Evolutionary conservation across 1,140 invertebrate species (phyloP).

Genomic region (Pemphigus obesinymphae): DNA sequence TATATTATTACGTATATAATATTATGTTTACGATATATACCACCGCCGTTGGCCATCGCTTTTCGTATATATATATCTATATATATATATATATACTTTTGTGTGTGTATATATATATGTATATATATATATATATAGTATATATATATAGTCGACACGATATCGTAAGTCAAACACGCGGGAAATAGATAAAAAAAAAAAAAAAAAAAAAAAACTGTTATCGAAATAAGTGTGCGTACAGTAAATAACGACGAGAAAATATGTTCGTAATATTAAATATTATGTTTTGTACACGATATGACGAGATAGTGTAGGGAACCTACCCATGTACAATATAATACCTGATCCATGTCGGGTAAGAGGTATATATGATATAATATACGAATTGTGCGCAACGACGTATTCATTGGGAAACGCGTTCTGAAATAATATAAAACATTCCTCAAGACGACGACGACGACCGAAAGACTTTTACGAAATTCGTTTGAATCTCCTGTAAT

Average conservation of each 20-base stretch:
- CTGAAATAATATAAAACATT: neutral
- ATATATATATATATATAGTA: neutral
- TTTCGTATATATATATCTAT: too few relatives aligned
- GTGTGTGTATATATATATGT: too few relatives aligned
- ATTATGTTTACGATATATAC: neutral
- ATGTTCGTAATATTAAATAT: too few relatives aligned
- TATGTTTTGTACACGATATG: too few relatives aligned
- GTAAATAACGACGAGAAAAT: neutral
- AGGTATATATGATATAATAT: too few relatives aligned
- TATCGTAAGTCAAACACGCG: conserved; percentile 17
- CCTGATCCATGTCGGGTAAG: too few relatives aligned
- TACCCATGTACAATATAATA: too few relatives aligned
- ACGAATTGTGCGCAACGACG: neutral
- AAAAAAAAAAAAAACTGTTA: neutral
- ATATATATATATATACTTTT: neutral
- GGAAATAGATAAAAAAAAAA: too few relatives aligned
- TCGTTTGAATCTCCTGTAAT: neutral
- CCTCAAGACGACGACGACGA: neutral
- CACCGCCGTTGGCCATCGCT: too few relatives aligned
- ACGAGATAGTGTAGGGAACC: too few relatives aligned
- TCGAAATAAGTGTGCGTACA: neutral
- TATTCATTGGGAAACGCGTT: conserved; percentile 11
- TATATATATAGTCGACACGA: neutral
- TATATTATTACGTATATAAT: too few relatives aligned
- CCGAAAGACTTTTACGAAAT: neutral